Evolutionary conservation across 2,113 vertebrate species (phyloP).

Genomic region (Rafetus swinhoei): DNA sequence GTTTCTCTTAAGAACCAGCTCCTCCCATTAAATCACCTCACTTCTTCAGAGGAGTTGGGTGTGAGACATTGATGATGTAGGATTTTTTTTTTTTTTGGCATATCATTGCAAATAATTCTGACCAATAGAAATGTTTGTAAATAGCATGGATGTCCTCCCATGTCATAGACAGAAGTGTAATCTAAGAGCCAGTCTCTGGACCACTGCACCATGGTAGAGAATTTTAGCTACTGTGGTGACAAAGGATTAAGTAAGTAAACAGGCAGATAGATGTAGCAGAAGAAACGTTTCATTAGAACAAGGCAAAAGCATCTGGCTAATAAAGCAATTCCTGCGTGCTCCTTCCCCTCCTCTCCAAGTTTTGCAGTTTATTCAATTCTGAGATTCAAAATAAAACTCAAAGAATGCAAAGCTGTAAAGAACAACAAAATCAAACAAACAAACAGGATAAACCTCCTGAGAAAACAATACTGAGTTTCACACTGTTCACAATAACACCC

Average conservation of each 20-base stretch:
- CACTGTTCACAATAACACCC: background rate
- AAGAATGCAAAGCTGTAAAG: background rate
- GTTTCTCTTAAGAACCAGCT: background rate
- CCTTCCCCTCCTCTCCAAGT: fast-evolving
- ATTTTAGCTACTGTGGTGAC: background rate
- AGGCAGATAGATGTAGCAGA: background rate
- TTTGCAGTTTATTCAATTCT: background rate
- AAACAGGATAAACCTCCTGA: background rate
- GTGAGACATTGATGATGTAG: background rate
- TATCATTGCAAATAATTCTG: fast-evolving
- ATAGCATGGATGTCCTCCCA: background rate
- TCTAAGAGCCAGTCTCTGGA: background rate
- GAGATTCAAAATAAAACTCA: fast-evolving
- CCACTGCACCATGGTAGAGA: background rate
- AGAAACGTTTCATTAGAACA: background rate
- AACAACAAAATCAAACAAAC: background rate
- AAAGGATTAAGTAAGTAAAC: background rate
- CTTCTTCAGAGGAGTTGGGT: background rate
- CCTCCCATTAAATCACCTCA: background rate
- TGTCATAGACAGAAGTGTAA: background rate
- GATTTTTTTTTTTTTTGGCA: background rate
- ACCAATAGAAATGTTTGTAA: background rate
- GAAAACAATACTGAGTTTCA: background rate
- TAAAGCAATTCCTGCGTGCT: background rate
- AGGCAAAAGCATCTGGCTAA: background rate